Percentiles rank a stretch among this genome's conserved stretches.
Conservation (phyloP, 2,888 invertebrate species). For the Arrhopalites spinosus region DNA sequence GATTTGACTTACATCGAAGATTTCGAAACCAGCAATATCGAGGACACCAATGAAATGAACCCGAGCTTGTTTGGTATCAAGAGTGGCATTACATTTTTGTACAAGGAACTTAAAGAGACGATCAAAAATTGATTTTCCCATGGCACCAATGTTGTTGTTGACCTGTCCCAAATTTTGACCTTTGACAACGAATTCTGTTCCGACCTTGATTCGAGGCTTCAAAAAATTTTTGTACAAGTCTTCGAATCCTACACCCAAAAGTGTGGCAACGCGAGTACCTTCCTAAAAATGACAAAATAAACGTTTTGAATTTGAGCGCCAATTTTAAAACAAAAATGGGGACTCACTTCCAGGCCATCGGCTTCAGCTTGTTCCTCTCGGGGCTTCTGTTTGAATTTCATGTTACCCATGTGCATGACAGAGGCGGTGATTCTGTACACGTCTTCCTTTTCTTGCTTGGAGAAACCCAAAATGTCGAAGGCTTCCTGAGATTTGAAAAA, state of each 20-base stretch:
- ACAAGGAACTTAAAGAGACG: constrained; percentile 98
- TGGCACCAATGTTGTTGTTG: constrained; percentile 90
- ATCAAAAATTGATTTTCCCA: constrained; percentile 96
- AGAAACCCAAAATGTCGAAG: constrained; percentile 98
- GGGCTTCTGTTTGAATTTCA: constrained; percentile 99
- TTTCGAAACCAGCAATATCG: too few species aligned
- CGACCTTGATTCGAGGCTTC: constrained; percentile 99
- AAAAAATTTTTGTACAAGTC: constrained; percentile 93
- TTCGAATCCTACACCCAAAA: constrained; percentile 84
- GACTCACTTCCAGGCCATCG: constrained; percentile 81
- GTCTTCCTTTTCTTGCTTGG: constrained; percentile 73
- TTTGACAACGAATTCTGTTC: constrained; percentile 98
- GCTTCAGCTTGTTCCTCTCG: constrained; percentile 99
- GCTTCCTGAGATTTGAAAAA: too few species aligned
- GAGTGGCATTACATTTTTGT: constrained; percentile 98
- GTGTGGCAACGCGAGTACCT: constrained; percentile 89
- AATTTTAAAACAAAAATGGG: background rate
- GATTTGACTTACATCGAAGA: constrained; percentile 99
- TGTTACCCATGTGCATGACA: too few species aligned
- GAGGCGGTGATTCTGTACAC: too few species aligned
- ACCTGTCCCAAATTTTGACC: too few species aligned
- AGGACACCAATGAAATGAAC: too few species aligned
- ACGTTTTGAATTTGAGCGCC: background rate
- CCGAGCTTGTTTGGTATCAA: constrained; percentile 98
- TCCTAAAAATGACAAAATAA: constrained; percentile 70